Conservation (phyloP, 2,113 vertebrate species). For the Sarotherodon lohbergeri region DNA sequence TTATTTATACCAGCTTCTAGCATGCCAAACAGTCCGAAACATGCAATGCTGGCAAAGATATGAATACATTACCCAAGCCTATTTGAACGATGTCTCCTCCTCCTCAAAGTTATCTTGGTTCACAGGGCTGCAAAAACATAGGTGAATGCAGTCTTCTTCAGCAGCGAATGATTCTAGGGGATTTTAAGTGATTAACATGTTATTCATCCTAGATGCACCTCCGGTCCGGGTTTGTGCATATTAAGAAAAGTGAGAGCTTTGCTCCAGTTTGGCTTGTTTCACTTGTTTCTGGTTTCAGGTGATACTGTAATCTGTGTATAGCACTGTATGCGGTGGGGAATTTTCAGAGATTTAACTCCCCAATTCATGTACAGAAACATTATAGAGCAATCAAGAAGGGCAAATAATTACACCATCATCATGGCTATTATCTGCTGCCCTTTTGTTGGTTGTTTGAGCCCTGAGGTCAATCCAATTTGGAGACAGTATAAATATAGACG, state of each 20-base stretch:
- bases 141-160: not conserved
- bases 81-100: constrained; percentile 19
- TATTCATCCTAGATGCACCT: constrained; percentile 20
- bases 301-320: constrained; percentile 26
- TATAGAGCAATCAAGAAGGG: constrained; percentile 12
- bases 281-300: not conserved
- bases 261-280: not conserved
- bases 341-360: constrained; percentile 5
- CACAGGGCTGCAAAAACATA: not conserved
- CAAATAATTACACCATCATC: constrained; percentile 31
- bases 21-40: not conserved
- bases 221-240: constrained; percentile 4
- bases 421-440: constrained; percentile 15
- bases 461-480: constrained; percentile 12
- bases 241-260: constrained; percentile 15
- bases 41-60: not conserved
- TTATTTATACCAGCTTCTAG: not conserved
- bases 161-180: not conserved
- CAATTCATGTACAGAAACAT: not conserved
- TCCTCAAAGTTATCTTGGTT: not conserved
- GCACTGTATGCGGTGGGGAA: not conserved
- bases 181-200: constrained; percentile 26
- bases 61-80: not conserved
- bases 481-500: not conserved
- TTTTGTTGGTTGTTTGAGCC: not conserved